These are phyloP conservation scores for Gephyroberyx darwinii DNA, from an alignment of 2,797 vertebrate genomes.

Conservation along the genomic window DNA sequence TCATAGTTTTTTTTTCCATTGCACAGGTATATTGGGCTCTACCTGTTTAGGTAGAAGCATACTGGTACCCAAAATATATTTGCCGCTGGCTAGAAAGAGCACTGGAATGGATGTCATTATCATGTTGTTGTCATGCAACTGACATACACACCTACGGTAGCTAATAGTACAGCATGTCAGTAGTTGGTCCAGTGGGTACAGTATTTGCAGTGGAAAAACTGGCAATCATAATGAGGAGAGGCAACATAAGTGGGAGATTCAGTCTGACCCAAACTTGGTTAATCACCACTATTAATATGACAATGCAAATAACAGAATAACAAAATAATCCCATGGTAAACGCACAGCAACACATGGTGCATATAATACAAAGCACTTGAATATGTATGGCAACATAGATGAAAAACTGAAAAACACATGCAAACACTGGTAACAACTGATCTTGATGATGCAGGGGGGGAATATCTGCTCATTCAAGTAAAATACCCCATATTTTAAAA, in stretches of 20 bases:
- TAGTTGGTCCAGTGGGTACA: conserved; percentile 7
- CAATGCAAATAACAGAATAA: conserved; percentile 6
- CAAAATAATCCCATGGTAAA: not conserved
- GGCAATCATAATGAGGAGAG: not conserved
- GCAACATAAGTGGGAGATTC: not conserved
- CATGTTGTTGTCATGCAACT: not conserved
- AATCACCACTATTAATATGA: conserved; percentile 15
- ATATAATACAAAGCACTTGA: not conserved
- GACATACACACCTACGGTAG: not conserved
- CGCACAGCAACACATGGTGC: not conserved
- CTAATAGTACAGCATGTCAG: not conserved
- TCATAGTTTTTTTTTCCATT: not conserved
- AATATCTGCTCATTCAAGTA: not conserved
- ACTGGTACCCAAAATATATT: not conserved
- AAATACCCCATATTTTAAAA: conserved; percentile 18
- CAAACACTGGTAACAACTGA: not conserved
- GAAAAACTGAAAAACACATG: conserved; percentile 2
- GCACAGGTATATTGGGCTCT: conserved; percentile 8
- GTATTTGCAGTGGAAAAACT: conserved; percentile 13
- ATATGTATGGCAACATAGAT: not conserved
- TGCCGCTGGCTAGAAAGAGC: not conserved
- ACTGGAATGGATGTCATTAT: not conserved
- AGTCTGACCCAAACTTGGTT: not conserved
- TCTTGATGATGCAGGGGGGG: not conserved
- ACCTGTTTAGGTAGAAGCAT: not conserved